Evolutionary conservation across 2,797 vertebrate species (phyloP), one percentile per base, ranked within the genome.

Genomic region (Allobates femoralis): DNA sequence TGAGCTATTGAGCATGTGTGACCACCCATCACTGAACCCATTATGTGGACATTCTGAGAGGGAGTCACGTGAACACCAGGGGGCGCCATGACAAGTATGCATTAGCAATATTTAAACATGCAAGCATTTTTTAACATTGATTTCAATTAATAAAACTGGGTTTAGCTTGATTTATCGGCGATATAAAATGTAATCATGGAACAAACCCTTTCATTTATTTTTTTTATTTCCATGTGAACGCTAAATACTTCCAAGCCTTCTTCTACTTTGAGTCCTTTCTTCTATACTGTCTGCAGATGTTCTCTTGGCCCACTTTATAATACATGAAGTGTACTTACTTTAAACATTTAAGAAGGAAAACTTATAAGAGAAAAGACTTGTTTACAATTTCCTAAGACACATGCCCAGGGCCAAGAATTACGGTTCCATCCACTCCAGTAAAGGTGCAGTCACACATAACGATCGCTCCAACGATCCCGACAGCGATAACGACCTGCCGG

Each of bases 361-460:
- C 53, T 32, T 73, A 87, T 71, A 62, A 28, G 60, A 82, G 66
- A 82, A 73, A 79, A 67, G 55, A 34, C 56, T 55, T 81, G 81
- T 86, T 86, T 86, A 87, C 37, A 41, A 73, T 53, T 46, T 79
- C 18, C 64, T 83, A 28, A 69, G 53, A 71, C 80, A 60, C 60
- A 41, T 69, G 74, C 81, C 75, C 28, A 77, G 74, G 46, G 76
- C 66, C 75, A 81, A 58, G 77, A 79, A 80, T 76, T 56, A 75
- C 34, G n/a, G 58, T n/a, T 71, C 23, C 56, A 74, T 84, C 86
- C 75, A 67, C 64, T 83, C 71, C n/a, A 67, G 74, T 37, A 41
- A n/a, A n/a, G n/a, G n/a, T n/a, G n/a, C n/a, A n/a, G n/a, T n/a
- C n/a, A n/a, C n/a, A n/a, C n/a, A n/a, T n/a, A n/a, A n/a, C n/a